These are phyloP conservation scores for Caranx ignobilis DNA, from an alignment of 2,113 vertebrate genomes.

Conservation along the genomic window DNA sequence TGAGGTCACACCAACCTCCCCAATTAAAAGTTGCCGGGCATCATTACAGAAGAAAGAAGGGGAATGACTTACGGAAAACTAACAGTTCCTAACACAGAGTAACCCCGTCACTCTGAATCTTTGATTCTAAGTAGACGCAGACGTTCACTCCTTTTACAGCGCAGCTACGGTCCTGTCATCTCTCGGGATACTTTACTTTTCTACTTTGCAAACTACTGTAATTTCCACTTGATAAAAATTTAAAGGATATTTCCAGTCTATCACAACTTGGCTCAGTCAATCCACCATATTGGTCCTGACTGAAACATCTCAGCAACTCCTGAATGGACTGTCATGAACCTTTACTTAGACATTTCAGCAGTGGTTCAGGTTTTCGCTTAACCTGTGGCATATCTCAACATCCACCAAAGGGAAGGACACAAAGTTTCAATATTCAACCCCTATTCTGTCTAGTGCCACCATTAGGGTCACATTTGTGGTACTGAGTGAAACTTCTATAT, in stretches of 20 bases:
- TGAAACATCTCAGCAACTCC: not conserved
- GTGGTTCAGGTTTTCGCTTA: not conserved
- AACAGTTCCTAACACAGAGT: slow-evolving; percentile 24
- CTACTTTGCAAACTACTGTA: not conserved
- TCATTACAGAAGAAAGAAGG: slow-evolving; percentile 61
- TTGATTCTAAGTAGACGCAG: not conserved
- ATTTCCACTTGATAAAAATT: not conserved
- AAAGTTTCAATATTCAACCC: not conserved
- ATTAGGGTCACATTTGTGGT: not conserved
- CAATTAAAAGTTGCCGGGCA: slow-evolving; percentile 71
- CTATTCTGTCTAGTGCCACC: not conserved
- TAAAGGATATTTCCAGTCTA: not conserved
- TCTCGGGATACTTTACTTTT: not conserved
- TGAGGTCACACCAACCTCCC: slow-evolving; percentile 65
- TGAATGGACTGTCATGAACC: not conserved
- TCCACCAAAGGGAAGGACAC: no score
- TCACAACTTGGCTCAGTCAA: not conserved
- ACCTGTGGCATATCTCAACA: not conserved
- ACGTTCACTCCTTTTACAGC: not conserved
- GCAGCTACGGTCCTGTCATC: not conserved
- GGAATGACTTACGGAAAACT: slow-evolving; percentile 48
- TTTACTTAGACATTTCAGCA: not conserved
- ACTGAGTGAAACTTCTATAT: not conserved
- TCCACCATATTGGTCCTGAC: not conserved
- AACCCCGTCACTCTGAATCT: slow-evolving; percentile 13